Conservation (phyloP, 2,888 invertebrate genomes). For the Oligia latruncula region DNA sequence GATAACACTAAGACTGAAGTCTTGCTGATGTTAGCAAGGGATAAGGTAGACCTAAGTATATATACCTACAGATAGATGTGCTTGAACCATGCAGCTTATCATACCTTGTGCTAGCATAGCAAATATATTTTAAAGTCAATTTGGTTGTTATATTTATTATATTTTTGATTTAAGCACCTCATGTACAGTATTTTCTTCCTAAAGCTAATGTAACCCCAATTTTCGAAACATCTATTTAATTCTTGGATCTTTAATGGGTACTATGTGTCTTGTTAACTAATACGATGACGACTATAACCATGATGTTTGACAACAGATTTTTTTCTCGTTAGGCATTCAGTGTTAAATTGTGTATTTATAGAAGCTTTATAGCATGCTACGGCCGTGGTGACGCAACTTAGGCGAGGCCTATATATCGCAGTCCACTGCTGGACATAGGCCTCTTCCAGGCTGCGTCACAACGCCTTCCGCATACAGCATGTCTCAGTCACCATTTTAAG, state of each 20-base stretch:
- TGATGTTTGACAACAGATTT: background rate
- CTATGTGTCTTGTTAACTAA: background rate
- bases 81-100: background rate
- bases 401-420: background rate
- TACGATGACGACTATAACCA: background rate
- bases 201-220: background rate
- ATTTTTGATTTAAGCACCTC: background rate
- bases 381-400: background rate
- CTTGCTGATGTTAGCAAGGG: background rate
- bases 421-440: background rate
- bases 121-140: background rate
- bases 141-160: conserved; percentile 13
- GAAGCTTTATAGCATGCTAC: background rate
- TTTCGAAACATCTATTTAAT: no score
- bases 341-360: background rate
- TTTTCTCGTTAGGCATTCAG: background rate
- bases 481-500: background rate
- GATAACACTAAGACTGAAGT: conserved; percentile 40
- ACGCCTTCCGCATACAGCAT: background rate
- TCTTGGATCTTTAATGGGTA: background rate
- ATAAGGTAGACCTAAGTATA: conserved; percentile 12
- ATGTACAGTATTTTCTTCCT: conserved; percentile 5
- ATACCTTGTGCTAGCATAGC: background rate
- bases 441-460: background rate
- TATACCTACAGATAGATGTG: background rate